A percentile compares a stretch with the other conserved stretches of the same genome.
Evolutionary conservation across 1,140 invertebrate genomes (phyloP).

Genomic region (Trichonephila inaurata): DNA sequence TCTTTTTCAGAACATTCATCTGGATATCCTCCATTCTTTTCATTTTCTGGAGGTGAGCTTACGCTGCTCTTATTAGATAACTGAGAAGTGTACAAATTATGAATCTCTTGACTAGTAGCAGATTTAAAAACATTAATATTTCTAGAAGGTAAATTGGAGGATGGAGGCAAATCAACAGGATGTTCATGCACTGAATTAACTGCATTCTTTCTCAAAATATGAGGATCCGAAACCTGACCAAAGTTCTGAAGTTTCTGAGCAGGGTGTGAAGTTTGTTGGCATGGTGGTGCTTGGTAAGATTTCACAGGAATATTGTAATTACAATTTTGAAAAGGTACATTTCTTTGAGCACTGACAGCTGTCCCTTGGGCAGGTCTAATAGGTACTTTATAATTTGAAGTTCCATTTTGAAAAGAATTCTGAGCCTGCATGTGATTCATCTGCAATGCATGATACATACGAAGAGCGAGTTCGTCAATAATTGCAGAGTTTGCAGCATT

Average conservation of each 20-base stretch:
- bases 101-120: slow-evolving; percentile 75
- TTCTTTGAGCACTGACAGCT: not conserved
- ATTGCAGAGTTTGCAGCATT: slow-evolving; percentile 55
- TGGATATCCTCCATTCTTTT: not conserved
- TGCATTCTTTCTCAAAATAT: slow-evolving; percentile 1
- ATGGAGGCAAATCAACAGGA: slow-evolving; percentile 67
- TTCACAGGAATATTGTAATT: not conserved
- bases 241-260: not conserved
- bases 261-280: not conserved
- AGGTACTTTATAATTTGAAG: not conserved
- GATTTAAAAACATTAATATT: slow-evolving; percentile 68
- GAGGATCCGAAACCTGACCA: not conserved
- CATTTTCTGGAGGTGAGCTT: slow-evolving; percentile 42
- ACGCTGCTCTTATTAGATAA: slow-evolving; percentile 53
- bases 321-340: slow-evolving; percentile 11
- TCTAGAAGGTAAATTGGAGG: slow-evolving; percentile 38
- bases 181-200: slow-evolving; percentile 51
- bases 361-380: not conserved
- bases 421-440: slow-evolving; percentile 70
- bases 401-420: slow-evolving; percentile 20
- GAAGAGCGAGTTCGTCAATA: slow-evolving; percentile 64
- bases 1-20: slow-evolving; percentile 59
- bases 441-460: slow-evolving; percentile 68
- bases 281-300: not conserved
- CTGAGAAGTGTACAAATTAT: slow-evolving; percentile 72